A percentile compares a stretch with the other conserved stretches of the same genome.
Evolutionary conservation across 1,140 invertebrate species (phyloP).

Genomic region (Drosophila grimshawi): DNA sequence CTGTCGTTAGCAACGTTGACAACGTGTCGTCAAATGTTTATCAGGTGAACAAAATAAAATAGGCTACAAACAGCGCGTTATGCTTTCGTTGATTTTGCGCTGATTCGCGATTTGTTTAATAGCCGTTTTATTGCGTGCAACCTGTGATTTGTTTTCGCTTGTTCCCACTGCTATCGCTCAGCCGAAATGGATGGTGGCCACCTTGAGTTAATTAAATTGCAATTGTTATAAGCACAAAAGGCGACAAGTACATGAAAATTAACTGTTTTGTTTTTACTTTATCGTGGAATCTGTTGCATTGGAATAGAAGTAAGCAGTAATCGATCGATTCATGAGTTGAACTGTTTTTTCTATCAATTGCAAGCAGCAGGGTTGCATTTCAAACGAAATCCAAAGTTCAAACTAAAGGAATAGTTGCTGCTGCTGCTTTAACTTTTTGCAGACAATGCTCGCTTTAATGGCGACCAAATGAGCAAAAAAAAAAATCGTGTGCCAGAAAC

Average conservation of each 20-base stretch:
- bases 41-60: slow-evolving; percentile 11
- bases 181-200: neutral
- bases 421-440: slow-evolving; percentile 14
- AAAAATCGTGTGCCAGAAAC: slow-evolving; percentile 44
- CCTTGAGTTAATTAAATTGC: slow-evolving; percentile 44
- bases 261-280: slow-evolving; percentile 3
- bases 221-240: slow-evolving; percentile 11
- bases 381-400: neutral
- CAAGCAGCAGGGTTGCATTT: slow-evolving; percentile 12
- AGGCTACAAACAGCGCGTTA: slow-evolving; percentile 18
- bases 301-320: neutral
- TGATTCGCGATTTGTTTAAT: slow-evolving; percentile 46
- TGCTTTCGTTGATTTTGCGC: slow-evolving; percentile 50
- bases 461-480: slow-evolving; percentile 26
- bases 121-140: slow-evolving; percentile 49
- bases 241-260: slow-evolving; percentile 3
- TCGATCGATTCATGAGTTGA: slow-evolving; percentile 2
- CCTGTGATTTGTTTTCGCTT: slow-evolving; percentile 52
- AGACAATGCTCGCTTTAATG: slow-evolving; percentile 42
- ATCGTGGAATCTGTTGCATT: slow-evolving; percentile 22
- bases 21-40: slow-evolving; percentile 33
- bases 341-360: neutral
- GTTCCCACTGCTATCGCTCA: neutral
- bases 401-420: slow-evolving; percentile 27
- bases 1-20: slow-evolving; percentile 50